A percentile compares a stretch with the other conserved stretches of the same genome.
phyloP scores from a whole-genome alignment of 1,140 invertebrate species.

The Anoplophora glabripennis region DNA sequence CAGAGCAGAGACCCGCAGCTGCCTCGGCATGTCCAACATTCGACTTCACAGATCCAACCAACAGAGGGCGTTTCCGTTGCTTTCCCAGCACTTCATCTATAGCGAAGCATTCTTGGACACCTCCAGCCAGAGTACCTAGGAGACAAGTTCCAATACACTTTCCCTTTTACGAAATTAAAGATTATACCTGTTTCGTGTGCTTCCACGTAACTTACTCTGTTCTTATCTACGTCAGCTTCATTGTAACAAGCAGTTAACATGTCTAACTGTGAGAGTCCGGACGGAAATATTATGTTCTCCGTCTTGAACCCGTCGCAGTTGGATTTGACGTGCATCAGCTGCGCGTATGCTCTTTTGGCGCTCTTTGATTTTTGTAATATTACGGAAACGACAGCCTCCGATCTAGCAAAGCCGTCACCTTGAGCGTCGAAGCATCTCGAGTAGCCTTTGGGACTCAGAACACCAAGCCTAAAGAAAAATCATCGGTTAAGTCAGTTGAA shows the following conservation, averaged over 20 bases:
- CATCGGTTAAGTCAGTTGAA: too few species aligned
- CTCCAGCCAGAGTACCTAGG: conserved; percentile 65
- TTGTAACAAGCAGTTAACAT: conserved; percentile 81
- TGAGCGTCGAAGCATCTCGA: conserved; percentile 88
- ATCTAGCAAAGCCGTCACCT: conserved; percentile 70
- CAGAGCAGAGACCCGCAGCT: conserved; percentile 78
- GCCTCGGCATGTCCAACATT: conserved; percentile 92
- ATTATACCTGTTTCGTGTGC: conserved; percentile 78
- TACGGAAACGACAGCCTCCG: conserved; percentile 72
- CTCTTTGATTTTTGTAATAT: conserved; percentile 79
- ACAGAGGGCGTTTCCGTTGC: conserved; percentile 63
- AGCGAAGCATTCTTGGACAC: conserved; percentile 83
- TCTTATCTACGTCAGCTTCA: conserved; percentile 74
- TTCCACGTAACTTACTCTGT: conserved; percentile 76
- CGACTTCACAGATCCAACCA: conserved; percentile 88
- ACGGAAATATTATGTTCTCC: conserved; percentile 85
- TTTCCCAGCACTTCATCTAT: conserved; percentile 80
- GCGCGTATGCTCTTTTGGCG: conserved; percentile 71
- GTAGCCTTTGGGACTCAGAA: conserved; percentile 74
- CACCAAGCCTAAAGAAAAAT: too few species aligned
- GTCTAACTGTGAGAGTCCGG: conserved; percentile 74
- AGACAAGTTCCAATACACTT: background rate
- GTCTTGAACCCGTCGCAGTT: conserved; percentile 83
- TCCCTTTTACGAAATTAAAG: background rate
- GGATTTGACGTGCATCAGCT: conserved; percentile 55